Percentiles rank a stretch among this genome's conserved stretches.
Conservation (phyloP, 2,113 vertebrate genomes). For the Lasiurus borealis region DNA sequence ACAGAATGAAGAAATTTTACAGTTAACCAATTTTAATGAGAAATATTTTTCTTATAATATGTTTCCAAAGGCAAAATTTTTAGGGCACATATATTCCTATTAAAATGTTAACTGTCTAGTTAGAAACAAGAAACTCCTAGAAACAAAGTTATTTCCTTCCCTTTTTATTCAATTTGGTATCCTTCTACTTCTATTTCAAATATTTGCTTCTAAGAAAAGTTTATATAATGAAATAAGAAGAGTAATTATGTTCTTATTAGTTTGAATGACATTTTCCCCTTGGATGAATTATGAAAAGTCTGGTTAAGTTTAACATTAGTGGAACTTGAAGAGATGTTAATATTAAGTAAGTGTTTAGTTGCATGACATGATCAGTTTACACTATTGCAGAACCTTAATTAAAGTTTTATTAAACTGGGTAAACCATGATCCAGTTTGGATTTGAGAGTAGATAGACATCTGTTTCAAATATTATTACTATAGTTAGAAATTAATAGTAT, state of each 20-base stretch:
- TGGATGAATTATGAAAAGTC: constrained; percentile 58
- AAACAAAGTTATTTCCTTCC: constrained; percentile 17
- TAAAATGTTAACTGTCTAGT: constrained; percentile 7
- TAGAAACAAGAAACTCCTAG: constrained; percentile 28
- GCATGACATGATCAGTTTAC: constrained; percentile 77
- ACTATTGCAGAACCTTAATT: constrained; percentile 75
- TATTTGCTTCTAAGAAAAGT: constrained; percentile 38
- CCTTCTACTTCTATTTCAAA: constrained; percentile 53
- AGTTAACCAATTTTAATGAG: not conserved
- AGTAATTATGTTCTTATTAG: constrained; percentile 61
- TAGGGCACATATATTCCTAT: not conserved
- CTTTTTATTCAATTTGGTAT: constrained; percentile 20
- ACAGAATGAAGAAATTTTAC: not conserved
- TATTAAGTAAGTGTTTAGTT: constrained; percentile 75
- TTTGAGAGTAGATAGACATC: constrained; percentile 72
- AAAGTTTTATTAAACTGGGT: constrained; percentile 80
- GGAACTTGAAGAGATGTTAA: constrained; percentile 61
- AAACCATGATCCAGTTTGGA: constrained; percentile 73
- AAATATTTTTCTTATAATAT: not conserved
- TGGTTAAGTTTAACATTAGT: constrained; percentile 51
- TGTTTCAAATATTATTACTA: constrained; percentile 79
- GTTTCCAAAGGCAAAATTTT: constrained; percentile 19
- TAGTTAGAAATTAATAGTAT: constrained; percentile 68
- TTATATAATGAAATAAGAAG: constrained; percentile 36
- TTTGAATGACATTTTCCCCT: constrained; percentile 65